These are phyloP conservation scores for Caenorhabditis plicata DNA, from an alignment of 2,888 invertebrate genomes.

Conservation along the genomic window DNA sequence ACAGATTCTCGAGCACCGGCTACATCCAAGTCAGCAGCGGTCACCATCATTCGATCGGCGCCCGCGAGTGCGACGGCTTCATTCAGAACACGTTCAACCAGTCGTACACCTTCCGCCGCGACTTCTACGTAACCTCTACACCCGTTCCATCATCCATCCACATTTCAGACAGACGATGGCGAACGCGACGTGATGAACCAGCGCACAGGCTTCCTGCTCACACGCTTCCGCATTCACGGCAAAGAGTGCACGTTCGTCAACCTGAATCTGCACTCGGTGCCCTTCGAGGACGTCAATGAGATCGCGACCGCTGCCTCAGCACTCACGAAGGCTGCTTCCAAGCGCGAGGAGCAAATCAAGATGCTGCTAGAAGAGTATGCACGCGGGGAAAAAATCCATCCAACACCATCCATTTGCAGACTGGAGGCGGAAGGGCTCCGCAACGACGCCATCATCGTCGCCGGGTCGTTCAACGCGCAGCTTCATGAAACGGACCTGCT, in stretches of 20 bases:
- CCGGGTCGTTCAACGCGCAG: constrained; percentile 52
- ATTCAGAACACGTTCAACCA: constrained; percentile 48
- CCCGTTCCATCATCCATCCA: not conserved
- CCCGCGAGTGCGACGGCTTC: constrained; percentile 45
- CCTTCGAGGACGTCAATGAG: constrained; percentile 49
- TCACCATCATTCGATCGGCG: constrained; percentile 33
- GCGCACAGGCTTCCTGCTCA: constrained; percentile 46
- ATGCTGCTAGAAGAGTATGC: constrained; percentile 38
- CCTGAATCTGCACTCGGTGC: constrained; percentile 48
- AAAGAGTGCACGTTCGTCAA: constrained; percentile 51
- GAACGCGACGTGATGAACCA: constrained; percentile 42
- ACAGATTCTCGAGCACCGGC: constrained; percentile 47
- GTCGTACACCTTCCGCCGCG: constrained; percentile 33
- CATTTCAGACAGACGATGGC: constrained; percentile 45
- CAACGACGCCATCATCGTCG: constrained; percentile 50
- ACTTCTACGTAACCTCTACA: constrained; percentile 39
- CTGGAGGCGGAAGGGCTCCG: constrained; percentile 48
- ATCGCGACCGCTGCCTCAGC: constrained; percentile 22
- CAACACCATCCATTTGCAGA: constrained; percentile 14
- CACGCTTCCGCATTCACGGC: constrained; percentile 48
- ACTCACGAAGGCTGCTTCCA: constrained; percentile 47
- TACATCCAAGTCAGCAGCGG: constrained; percentile 27
- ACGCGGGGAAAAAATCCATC: not conserved
- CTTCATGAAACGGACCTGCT: constrained; percentile 52
- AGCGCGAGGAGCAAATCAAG: constrained; percentile 47